These are phyloP conservation scores for Chelonus formosanus DNA, from an alignment of 2,888 invertebrate species.

Conservation along the genomic window DNA sequence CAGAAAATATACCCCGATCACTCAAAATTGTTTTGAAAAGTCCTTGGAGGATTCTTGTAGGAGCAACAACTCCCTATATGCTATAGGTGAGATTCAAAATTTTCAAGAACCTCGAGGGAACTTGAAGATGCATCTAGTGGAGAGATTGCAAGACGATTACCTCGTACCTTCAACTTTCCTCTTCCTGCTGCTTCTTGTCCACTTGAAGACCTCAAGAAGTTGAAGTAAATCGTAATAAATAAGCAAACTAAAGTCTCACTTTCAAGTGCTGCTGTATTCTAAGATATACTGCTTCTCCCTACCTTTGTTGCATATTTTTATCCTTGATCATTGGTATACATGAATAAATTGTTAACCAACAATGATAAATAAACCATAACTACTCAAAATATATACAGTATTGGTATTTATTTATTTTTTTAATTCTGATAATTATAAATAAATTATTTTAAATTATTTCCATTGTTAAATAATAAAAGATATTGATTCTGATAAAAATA, in stretches of 20 bases:
- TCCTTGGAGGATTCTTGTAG: not conserved
- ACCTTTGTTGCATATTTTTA: slow-evolving; percentile 11
- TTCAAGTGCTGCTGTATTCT: not conserved
- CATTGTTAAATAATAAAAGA: no score
- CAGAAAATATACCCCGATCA: not conserved
- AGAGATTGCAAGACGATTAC: slow-evolving; percentile 36
- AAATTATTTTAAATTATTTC: no score
- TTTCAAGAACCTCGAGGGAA: slow-evolving; percentile 29
- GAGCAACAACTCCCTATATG: no score
- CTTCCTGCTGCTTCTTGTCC: slow-evolving; percentile 38
- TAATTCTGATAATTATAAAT: not conserved
- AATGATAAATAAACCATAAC: no score
- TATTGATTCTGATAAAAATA: no score
- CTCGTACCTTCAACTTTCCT: slow-evolving; percentile 29
- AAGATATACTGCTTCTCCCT: slow-evolving; percentile 4
- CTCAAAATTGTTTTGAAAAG: not conserved
- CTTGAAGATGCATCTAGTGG: slow-evolving; percentile 10
- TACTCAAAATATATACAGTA: no score
- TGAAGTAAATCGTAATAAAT: slow-evolving; percentile 7
- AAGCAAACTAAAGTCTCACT: slow-evolving; percentile 1
- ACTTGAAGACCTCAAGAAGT: slow-evolving; percentile 12
- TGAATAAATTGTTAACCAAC: no score
- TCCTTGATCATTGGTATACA: not conserved
- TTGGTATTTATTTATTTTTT: not conserved
- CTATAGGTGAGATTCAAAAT: slow-evolving; percentile 38